Base-by-base conservation (phyloP, 2,797 vertebrate genomes). In the Paratrypauchen microcephalus region DNA sequence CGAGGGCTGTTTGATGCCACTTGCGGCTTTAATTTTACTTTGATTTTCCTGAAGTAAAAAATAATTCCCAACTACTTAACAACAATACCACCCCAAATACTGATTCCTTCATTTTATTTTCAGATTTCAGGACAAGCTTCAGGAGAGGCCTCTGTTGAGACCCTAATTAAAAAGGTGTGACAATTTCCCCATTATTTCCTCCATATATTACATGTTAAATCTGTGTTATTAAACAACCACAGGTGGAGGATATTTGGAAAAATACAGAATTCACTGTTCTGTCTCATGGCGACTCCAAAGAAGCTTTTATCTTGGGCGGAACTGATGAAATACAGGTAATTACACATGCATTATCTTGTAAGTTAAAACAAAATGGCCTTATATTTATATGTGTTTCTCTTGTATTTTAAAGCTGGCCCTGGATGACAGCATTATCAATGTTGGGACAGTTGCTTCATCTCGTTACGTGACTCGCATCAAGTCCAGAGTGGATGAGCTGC, bases 281-380 rank as follows among this genome's bases (percentile, higher is more conserved):
- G 23, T 66, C 93, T 82, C 94, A 95, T 64, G 88, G 93, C 6
- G 93, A 94, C 52, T 80, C 92, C 48, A 93, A 93, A 86, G 92
- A 95, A 19, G 82, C 94, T 26, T 95, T 94, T 83, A 95, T 95
- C 70, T 84, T 96, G 61, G 95, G 94, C 8, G 93, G 94, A 48
- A 95, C 93, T 4, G 95, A 96, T 61, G 94, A 95, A 30, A 93
- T 95, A 81, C 95, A 95, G 92, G 94, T 95, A 47, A 2, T 6
- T 66, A 18, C 60, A 56, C 1, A 47, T 26, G 19, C 52, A 6
- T 52, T 41, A 4, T 61, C 18, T 59, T 23, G 4, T 67, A n/a
- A 66, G 62, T 66, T 2, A 56, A 21, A n/a, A 32, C 23, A 58
- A 58, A 30, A 3, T 6, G 2, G 4, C 5, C 2, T 62, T 5